Percentiles rank a stretch among this genome's conserved stretches.
These are phyloP conservation scores for Gymnobelideus leadbeateri DNA, from an alignment of 2,113 vertebrate genomes.

Conservation along the genomic window DNA sequence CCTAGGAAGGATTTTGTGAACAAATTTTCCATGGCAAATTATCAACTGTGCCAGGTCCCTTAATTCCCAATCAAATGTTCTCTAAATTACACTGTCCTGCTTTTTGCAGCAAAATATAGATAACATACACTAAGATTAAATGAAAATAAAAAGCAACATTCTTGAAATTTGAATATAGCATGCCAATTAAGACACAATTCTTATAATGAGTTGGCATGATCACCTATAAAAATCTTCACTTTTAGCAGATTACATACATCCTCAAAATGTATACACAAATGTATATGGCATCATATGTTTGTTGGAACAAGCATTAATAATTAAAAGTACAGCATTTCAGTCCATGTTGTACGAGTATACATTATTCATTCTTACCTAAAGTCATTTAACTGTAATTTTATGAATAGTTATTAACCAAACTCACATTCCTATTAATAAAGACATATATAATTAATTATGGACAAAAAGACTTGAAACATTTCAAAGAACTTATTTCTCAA, in stretches of 20 bases:
- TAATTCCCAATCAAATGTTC: not conserved
- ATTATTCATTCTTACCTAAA: constrained; percentile 36
- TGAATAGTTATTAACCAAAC: not conserved
- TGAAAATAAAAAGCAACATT: constrained; percentile 1
- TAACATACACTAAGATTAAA: not conserved
- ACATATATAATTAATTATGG: not conserved
- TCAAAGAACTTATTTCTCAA: constrained; percentile 48
- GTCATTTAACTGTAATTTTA: constrained; percentile 35
- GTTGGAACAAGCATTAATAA: not conserved
- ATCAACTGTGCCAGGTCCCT: not conserved
- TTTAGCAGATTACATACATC: constrained; percentile 8
- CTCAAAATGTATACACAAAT: not conserved
- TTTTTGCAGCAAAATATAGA: not conserved
- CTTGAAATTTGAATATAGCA: not conserved
- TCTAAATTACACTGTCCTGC: constrained; percentile 1
- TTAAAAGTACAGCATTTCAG: not conserved
- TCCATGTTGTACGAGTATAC: not conserved
- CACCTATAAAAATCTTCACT: not conserved
- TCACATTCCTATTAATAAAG: not conserved
- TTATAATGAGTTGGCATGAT: not conserved
- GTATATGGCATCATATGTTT: not conserved
- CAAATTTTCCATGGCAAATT: not conserved
- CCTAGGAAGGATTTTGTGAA: not conserved
- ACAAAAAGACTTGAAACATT: constrained; percentile 18
- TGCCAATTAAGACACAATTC: not conserved